Evolutionary conservation across 2,888 invertebrate genomes (phyloP), one percentile per base, ranked within the genome.

Genomic region (Protonemura montana): DNA sequence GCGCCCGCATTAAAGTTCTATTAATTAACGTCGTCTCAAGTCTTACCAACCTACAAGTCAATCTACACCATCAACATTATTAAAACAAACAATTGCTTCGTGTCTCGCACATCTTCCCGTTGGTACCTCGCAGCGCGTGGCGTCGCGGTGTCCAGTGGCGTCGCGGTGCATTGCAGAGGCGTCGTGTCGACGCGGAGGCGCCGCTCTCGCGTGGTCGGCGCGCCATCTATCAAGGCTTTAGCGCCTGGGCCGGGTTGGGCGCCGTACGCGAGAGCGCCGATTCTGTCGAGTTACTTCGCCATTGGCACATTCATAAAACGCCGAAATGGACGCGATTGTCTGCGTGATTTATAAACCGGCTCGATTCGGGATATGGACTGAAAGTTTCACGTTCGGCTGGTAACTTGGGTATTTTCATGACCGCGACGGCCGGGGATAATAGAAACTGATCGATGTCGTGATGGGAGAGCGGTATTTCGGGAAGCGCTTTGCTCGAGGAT

Each of bases 231-330:
- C 78, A 78, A 13, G 78, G 59, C 28, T 78, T 78, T 7, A 78
- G 78, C 26, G 26, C 10, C 78, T 13, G 78, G 78, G 26, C 78
- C 78, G 26, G 78, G 7, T 76, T 21, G 76, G 16, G 78, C 27
- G 21, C 21, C 21, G 78, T n/a, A 78, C 78, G 7, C 35, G 35
- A 35, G 35, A 59, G 59, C 59, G 59, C 2, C 59, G 59, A 78
- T 28, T 28, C 78, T 16, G n/a, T 7, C 28, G 78, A 59, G 59
- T 59, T 28, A 78, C 78, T 26, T 78, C 28, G 28, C 78, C 28
- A 78, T 78, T 26, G 78, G 27, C 78, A 78, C 78, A 78, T 78
- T 78, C 78, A 78, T 78, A 78, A 78, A 78, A 78, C 78, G 27
- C 10, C 78, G 28, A 27, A 26, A 28, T 78, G 28, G 78, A 78